Evolutionary conservation across 2,113 vertebrate genomes (phyloP).

Genomic region (Ammodramus savannarum): DNA sequence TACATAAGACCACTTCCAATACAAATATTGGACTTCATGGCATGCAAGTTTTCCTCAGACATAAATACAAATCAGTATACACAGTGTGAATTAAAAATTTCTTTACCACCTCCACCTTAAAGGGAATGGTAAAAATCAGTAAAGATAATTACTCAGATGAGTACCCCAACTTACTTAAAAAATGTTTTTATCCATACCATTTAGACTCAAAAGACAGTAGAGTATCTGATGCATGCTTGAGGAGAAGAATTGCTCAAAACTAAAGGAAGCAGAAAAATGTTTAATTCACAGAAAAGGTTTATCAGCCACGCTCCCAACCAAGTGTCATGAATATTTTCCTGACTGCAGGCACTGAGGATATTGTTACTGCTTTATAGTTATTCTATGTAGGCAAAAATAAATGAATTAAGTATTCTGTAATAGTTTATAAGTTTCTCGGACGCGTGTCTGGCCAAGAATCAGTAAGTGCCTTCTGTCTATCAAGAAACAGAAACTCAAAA

Average conservation of each 20-base stretch:
- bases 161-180: neutral
- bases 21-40: neutral
- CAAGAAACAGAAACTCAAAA: neutral
- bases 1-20: neutral
- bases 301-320: neutral
- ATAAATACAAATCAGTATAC: neutral
- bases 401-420: neutral
- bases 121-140: neutral
- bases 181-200: neutral
- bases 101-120: neutral
- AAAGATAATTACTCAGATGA: neutral
- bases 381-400: neutral
- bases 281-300: neutral
- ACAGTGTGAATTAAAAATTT: neutral
- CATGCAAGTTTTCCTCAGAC: neutral
- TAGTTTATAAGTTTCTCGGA: neutral
- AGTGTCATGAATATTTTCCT: neutral
- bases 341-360: neutral
- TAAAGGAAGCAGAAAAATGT: neutral
- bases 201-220: neutral
- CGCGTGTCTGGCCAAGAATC: neutral
- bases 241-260: neutral
- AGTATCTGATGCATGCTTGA: neutral
- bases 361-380: neutral
- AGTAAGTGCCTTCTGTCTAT: neutral